Evolutionary conservation across 23 tunicate species (phyloP).

Genomic region (Halocynthia aurantium): DNA sequence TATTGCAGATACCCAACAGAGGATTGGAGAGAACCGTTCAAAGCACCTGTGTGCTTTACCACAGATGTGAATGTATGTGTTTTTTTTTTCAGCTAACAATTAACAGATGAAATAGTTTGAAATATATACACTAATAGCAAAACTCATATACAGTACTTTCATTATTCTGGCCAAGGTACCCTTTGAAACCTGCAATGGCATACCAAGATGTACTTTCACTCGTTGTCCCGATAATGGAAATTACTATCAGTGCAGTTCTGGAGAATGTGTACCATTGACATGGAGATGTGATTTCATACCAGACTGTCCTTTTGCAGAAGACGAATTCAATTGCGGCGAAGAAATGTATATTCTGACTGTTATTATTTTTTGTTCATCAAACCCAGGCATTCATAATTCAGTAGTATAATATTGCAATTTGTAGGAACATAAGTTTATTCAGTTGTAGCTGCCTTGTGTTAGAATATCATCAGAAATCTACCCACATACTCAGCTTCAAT

Average conservation of each 20-base stretch:
- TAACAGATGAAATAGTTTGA: not conserved
- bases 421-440: no score
- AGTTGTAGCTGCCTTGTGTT: no score
- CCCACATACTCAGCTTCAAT: no score
- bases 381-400: no score
- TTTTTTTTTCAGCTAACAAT: no score
- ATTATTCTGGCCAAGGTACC: not conserved
- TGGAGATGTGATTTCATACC: slow-evolving; percentile 1
- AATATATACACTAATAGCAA: not conserved
- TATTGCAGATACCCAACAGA: slow-evolving; percentile 5
- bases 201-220: not conserved
- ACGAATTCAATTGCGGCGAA: not conserved
- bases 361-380: no score
- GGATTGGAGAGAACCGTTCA: slow-evolving; percentile 7
- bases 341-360: no score
- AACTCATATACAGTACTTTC: not conserved
- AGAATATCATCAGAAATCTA: no score
- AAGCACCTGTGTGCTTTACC: slow-evolving; percentile 3
- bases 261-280: not conserved
- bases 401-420: no score
- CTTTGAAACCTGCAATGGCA: not conserved
- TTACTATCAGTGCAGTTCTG: slow-evolving; percentile 1
- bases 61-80: not conserved
- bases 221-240: not conserved
- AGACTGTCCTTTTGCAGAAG: not conserved